Conservation (phyloP, 2,888 invertebrate genomes). For the Synanthedon andrenaeformis region DNA sequence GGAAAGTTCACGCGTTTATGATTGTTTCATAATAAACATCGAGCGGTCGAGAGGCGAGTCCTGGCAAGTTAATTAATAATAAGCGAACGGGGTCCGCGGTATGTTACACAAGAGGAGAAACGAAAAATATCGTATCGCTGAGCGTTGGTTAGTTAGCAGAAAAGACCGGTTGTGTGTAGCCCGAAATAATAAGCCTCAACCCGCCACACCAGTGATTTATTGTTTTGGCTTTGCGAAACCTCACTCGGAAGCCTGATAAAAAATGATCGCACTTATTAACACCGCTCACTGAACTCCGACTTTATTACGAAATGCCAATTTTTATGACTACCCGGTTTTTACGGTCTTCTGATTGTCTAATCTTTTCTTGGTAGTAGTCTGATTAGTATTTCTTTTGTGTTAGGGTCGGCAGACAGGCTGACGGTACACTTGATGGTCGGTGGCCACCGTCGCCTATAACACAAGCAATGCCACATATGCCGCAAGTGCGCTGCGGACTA, state of each 20-base stretch:
- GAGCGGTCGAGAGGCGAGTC: constrained; percentile 19
- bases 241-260: constrained; percentile 59
- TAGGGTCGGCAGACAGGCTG: no score
- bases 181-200: constrained; percentile 60
- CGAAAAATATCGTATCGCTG: constrained; percentile 45
- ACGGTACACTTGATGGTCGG: no score
- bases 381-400: no score
- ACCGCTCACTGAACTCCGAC: constrained; percentile 39
- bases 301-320: constrained; percentile 48
- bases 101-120: constrained; percentile 19
- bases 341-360: constrained; percentile 22
- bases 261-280: constrained; percentile 66
- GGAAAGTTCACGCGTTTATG: constrained; percentile 13
- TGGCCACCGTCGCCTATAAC: no score
- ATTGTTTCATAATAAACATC: constrained; percentile 26
- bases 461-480: no score
- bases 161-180: constrained; percentile 41
- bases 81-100: constrained; percentile 26
- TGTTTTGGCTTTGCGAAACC: constrained; percentile 62
- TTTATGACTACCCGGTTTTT: constrained; percentile 24
- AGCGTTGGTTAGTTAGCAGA: constrained; percentile 52
- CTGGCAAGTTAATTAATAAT: constrained; percentile 54
- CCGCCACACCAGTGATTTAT: constrained; percentile 56
- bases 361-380: no score
- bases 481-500: no score